A percentile compares a stretch with the other conserved stretches of the same genome.
Conservation (phyloP, 2,113 vertebrate species). For the Sinocyclocheilus maitianheensis region DNA sequence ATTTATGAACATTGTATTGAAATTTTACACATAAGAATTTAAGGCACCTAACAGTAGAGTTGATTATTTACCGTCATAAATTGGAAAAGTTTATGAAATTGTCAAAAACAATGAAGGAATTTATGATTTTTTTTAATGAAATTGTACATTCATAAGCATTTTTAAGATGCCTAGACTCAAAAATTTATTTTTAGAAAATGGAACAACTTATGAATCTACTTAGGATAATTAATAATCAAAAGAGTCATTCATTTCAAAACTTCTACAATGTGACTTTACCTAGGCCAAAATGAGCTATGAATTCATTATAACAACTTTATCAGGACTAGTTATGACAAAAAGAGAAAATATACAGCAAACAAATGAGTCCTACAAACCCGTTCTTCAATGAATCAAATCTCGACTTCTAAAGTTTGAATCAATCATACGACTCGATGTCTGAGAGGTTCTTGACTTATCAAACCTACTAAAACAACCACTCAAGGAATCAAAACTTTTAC, state of each 20-base stretch:
- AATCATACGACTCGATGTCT: neutral
- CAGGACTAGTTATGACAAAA: neutral
- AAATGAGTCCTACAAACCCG: neutral
- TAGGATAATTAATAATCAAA: neutral
- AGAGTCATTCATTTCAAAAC: neutral
- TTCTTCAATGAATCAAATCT: neutral
- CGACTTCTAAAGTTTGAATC: neutral
- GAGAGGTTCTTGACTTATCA: too few species aligned
- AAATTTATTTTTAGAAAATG: neutral
- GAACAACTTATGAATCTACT: neutral
- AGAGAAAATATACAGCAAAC: neutral
- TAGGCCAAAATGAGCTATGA: neutral
- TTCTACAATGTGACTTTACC: neutral
- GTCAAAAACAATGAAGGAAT: neutral
- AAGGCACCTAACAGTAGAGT: neutral
- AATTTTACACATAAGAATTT: neutral
- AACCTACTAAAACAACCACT: neutral
- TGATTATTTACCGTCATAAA: neutral
- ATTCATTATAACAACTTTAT: neutral
- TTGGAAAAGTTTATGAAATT: neutral
- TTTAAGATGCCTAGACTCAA: neutral
- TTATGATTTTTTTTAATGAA: too few species aligned
- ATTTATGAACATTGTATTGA: neutral
- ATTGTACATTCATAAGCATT: neutral
- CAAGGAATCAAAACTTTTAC: neutral